Percentiles rank a stretch among this genome's conserved stretches.
Evolutionary conservation across 2,113 vertebrate species (phyloP).

Genomic region (Irena cyanogastra): DNA sequence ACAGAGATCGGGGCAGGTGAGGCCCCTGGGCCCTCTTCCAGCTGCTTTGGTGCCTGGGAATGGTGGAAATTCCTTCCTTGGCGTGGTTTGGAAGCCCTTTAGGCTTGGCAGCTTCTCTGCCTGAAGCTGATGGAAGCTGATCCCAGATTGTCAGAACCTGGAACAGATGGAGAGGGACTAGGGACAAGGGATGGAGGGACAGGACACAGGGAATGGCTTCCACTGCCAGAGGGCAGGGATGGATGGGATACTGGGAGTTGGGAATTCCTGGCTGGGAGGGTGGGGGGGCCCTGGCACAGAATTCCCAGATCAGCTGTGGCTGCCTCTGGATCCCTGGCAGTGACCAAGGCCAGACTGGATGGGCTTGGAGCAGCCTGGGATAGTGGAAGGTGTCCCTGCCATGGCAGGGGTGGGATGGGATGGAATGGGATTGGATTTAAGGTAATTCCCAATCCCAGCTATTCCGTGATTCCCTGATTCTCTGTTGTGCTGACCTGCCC

Average conservation of each 20-base stretch:
- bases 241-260: background rate
- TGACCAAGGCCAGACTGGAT: background rate
- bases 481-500: background rate
- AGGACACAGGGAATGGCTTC: background rate
- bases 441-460: background rate
- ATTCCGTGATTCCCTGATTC: background rate
- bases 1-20: slow-evolving; percentile 90
- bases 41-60: accelerated
- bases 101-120: background rate
- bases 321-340: background rate
- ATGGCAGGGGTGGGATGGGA: accelerated
- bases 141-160: background rate
- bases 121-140: background rate
- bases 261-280: background rate
- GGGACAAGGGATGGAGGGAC: background rate
- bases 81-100: background rate
- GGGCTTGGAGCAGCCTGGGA: background rate
- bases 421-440: accelerated
- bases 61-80: background rate
- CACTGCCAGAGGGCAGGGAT: background rate
- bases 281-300: background rate
- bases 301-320: background rate
- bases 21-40: background rate
- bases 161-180: background rate
- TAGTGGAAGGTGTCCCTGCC: background rate